Base-by-base conservation (phyloP, 2,797 vertebrate species). In the Zenarchopterus dispar region DNA sequence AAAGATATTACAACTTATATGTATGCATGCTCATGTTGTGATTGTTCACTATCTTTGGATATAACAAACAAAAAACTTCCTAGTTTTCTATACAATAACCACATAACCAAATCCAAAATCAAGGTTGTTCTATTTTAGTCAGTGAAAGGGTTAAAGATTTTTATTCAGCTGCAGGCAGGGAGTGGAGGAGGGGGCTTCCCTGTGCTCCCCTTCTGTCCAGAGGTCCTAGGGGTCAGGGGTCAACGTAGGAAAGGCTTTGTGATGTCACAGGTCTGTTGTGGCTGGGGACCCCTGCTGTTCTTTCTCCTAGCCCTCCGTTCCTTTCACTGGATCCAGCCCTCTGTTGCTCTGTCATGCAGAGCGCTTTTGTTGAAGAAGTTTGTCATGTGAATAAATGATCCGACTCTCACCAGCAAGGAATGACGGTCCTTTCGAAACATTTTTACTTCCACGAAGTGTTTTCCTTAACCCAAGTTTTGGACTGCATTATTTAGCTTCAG, bases 191-290 rank as follows among this genome's bases (percentile, higher is more conserved):
- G 88, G 89, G 83, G 66, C 75, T 79, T 58, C 51, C 67, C 77
- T 80, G 51, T 56, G 75, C 86, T 89, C 81, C 89, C 91, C 91
- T 90, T 89, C 73, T 93, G 93, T 93, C 92, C 91, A 85, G 87
- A 85, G 90, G 88, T 93, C 89, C 90, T 76, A 7, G 78, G 88
- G 93, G 90, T 96, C 94, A 91, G 90, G 79, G 93, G 93, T 93
- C 92, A 90, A 74, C 53, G 73, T 79, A 77, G 90, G 91, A 90
- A 70, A 87, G 89, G 88, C 94, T 95, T 96, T 96, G 93, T 96
- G 94, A 94, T 90, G 88, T 88, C 88, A 91, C 77, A 69, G 75
- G 64, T 66, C 73, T 71, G 82, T 80, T 56, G 67, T 62, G 79
- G 71, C 77, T 73, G 62, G 77, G 79, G 73, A 67, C 57, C 66